Conservation (phyloP, 2,888 invertebrate genomes). For the Hedya salicella region DNA sequence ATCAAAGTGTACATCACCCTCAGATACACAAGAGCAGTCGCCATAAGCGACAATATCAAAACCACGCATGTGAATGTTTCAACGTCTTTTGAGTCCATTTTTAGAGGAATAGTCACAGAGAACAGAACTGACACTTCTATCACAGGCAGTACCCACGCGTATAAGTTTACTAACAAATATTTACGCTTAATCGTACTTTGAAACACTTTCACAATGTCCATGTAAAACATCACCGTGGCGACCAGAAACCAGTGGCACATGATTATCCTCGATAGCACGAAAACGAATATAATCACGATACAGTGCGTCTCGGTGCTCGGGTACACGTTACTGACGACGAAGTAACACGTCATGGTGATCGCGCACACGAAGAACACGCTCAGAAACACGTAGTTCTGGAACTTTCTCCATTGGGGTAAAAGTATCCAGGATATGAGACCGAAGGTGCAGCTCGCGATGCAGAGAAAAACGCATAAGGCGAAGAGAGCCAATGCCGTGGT, state of each 20-base stretch:
- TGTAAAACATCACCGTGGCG: slow-evolving; percentile 39
- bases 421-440: slow-evolving; percentile 30
- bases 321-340: slow-evolving; percentile 16
- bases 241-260: slow-evolving; percentile 40
- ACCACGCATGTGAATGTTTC: slow-evolving; percentile 21
- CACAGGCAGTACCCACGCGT: slow-evolving; percentile 28
- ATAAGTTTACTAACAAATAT: slow-evolving; percentile 34
- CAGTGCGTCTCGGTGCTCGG: neutral
- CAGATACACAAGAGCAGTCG: slow-evolving; percentile 20
- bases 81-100: slow-evolving; percentile 19
- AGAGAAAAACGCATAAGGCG: slow-evolving; percentile 19
- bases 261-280: slow-evolving; percentile 25
- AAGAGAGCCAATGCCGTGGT: slow-evolving; percentile 10
- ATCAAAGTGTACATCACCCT: slow-evolving; percentile 35
- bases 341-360: slow-evolving; percentile 24
- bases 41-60: slow-evolving; percentile 26
- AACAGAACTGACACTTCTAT: slow-evolving; percentile 30
- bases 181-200: slow-evolving; percentile 9
- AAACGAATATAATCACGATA: slow-evolving; percentile 18
- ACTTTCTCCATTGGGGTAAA: slow-evolving; percentile 37
- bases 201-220: slow-evolving; percentile 42
- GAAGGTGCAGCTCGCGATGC: slow-evolving; percentile 18
- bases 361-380: slow-evolving; percentile 32
- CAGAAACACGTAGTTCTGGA: slow-evolving; percentile 41
- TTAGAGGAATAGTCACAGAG: slow-evolving; percentile 24